Evolutionary conservation across 2,888 invertebrate species (phyloP).

Genomic region (Gryllus longicercus): DNA sequence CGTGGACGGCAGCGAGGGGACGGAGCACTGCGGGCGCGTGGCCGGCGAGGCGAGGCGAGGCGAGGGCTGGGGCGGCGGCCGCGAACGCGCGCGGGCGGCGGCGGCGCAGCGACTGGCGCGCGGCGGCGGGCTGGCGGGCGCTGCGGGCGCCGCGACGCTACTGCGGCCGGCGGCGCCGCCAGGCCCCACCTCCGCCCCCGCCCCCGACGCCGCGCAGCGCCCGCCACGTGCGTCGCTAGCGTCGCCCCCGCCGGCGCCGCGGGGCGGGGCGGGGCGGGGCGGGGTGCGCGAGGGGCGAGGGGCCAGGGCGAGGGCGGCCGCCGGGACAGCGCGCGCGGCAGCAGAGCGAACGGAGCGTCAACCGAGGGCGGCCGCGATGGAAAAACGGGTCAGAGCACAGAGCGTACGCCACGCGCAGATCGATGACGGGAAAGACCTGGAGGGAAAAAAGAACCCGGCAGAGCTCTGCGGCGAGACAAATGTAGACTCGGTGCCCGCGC

Average conservation of each 20-base stretch:
- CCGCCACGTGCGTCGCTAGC: conserved; percentile 8
- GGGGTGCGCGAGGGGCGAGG: background rate
- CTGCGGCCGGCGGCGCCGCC: background rate
- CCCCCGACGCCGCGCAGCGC: background rate
- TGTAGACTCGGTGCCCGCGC: too few species aligned
- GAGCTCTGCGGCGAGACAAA: background rate
- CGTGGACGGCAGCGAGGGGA: background rate
- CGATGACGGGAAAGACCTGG: conserved; percentile 22
- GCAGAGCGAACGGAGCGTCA: background rate
- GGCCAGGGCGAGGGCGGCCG: background rate
- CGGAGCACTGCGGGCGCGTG: background rate
- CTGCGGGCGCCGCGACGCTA: background rate
- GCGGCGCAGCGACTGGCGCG: background rate
- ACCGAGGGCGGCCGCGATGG: background rate
- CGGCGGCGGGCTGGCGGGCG: background rate
- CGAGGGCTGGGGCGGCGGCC: background rate
- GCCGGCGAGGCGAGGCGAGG: background rate
- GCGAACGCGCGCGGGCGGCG: background rate
- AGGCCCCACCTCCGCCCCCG: background rate
- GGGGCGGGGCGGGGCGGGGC: background rate
- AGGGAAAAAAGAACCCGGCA: background rate
- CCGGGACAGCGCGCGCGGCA: background rate
- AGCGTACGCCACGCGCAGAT: conserved; percentile 40
- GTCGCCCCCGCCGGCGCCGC: conserved; percentile 12
- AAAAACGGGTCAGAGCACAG: conserved; percentile 32